phyloP scores from a whole-genome alignment of 2,888 invertebrate species.

The Calameuta idolon region DNA sequence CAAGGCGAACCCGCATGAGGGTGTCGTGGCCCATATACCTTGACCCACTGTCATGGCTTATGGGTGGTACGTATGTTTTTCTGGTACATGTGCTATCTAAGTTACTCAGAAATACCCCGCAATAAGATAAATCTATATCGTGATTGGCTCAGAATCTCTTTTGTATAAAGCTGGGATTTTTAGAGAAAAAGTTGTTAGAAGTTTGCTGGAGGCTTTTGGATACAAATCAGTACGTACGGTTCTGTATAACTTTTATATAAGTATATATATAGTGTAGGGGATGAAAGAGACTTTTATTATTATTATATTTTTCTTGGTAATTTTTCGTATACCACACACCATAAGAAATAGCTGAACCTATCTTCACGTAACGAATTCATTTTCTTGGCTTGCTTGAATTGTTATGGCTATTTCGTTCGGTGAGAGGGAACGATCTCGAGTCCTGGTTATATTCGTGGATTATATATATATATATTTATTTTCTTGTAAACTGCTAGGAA shows the following conservation, averaged over 20 bases:
- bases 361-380: neutral
- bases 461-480: neutral
- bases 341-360: neutral
- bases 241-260: neutral
- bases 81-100: neutral
- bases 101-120: neutral
- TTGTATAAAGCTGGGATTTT: neutral
- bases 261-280: neutral
- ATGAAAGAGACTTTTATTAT: neutral
- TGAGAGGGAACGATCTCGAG: neutral
- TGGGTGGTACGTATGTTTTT: slow-evolving; percentile 38
- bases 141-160: neutral
- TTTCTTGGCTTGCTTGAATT: neutral
- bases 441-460: neutral
- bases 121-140: neutral
- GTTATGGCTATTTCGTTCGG: neutral
- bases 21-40: slow-evolving; percentile 64
- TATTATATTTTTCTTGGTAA: neutral
- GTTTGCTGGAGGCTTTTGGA: slow-evolving; percentile 8
- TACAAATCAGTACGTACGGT: slow-evolving; percentile 4
- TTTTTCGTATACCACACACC: neutral
- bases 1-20: slow-evolving; percentile 63
- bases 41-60: slow-evolving; percentile 60
- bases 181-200: slow-evolving; percentile 23
- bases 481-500: neutral